Evolutionary conservation across 2,113 vertebrate species (phyloP).

Genomic region (Onychostruthus taczanowskii): DNA sequence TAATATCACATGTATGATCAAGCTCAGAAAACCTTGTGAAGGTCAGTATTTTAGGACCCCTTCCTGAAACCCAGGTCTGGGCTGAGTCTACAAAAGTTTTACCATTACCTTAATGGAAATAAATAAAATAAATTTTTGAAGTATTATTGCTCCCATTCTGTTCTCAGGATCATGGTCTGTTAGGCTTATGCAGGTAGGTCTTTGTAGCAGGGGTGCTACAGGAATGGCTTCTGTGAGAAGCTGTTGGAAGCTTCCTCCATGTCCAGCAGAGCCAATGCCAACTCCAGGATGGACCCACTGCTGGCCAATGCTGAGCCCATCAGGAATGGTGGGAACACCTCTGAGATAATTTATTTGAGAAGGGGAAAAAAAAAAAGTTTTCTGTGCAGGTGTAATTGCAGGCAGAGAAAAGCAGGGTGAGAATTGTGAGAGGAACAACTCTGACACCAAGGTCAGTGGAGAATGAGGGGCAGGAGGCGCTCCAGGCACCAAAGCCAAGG

Average conservation of each 20-base stretch:
- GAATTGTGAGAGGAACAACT: not conserved
- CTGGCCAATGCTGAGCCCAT: not conserved
- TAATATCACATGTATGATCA: not conserved
- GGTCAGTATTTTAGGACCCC: not conserved
- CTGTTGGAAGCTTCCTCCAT: not conserved
- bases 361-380: accelerated
- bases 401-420: not conserved
- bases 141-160: not conserved
- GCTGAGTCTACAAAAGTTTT: not conserved
- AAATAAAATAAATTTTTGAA: not conserved
- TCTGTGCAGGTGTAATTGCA: not conserved
- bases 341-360: not conserved
- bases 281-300: not conserved
- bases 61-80: not conserved
- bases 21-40: not conserved
- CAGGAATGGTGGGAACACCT: not conserved
- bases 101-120: not conserved
- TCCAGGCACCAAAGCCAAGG: accelerated
- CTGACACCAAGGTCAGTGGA: not conserved
- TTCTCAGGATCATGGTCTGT: not conserved
- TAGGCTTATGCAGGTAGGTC: not conserved
- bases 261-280: not conserved
- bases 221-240: not conserved
- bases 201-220: not conserved
- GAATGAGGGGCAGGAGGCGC: not conserved